Conservation (phyloP, 2,113 vertebrate species). For the Psittacula cyanocephala region DNA sequence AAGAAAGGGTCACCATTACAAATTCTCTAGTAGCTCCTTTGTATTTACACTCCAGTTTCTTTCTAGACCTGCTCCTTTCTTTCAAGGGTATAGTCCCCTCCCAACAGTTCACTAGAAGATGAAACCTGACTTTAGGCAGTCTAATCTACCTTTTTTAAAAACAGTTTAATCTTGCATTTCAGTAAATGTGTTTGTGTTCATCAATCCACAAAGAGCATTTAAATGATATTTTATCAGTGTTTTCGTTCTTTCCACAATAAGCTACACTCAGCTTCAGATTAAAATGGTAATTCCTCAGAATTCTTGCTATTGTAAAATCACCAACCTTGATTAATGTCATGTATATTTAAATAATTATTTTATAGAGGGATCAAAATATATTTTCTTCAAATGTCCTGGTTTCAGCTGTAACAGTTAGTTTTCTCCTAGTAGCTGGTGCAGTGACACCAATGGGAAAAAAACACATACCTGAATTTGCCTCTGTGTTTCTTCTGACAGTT, state of each 20-base stretch:
- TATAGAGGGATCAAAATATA: not conserved
- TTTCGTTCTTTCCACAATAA: not conserved
- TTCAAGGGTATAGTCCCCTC: not conserved
- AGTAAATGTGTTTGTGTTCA: not conserved
- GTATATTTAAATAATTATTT: not conserved
- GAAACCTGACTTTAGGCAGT: not conserved
- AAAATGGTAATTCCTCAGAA: not conserved
- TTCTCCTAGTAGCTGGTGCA: not conserved
- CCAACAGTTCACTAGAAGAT: not conserved
- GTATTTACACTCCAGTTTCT: not conserved
- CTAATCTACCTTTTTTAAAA: not conserved
- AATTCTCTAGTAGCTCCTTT: not conserved
- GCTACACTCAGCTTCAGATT: not conserved
- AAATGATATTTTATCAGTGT: not conserved
- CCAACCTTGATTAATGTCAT: not conserved
- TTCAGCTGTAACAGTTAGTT: not conserved
- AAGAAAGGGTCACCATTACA: not conserved
- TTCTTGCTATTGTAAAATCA: not conserved
- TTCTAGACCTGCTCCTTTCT: not conserved
- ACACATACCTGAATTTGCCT: conserved; percentile 84
- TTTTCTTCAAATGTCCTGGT: not conserved
- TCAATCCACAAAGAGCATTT: not conserved
- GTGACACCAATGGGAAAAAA: not conserved
- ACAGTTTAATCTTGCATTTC: not conserved
- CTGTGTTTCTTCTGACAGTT: conserved; percentile 79